Percentiles rank a stretch among this genome's conserved stretches.
Conservation (phyloP, 2,888 invertebrate species). For the Ypsolopha scabrella region DNA sequence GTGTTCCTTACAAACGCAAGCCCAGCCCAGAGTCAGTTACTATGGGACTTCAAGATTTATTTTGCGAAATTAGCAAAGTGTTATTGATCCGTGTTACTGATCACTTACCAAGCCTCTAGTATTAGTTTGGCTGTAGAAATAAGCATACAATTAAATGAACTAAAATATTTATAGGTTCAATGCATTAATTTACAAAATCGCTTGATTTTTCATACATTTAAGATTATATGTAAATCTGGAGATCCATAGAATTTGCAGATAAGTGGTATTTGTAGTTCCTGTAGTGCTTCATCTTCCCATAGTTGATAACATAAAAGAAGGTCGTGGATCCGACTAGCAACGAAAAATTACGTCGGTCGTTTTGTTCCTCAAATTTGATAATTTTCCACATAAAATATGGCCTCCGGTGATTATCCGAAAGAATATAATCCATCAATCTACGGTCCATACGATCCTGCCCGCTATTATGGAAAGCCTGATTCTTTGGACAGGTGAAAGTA, state of each 20-base stretch:
- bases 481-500: conserved; percentile 89
- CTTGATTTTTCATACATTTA: too few relatives aligned
- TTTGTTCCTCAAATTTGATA: conserved; percentile 15
- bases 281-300: conserved; percentile 82
- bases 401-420: conserved; percentile 90
- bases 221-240: too few relatives aligned
- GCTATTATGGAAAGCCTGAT: conserved; percentile 95
- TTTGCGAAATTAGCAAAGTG: too few relatives aligned
- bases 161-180: conserved; percentile 18
- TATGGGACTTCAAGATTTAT: too few relatives aligned
- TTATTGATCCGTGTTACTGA: too few relatives aligned
- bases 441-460: conserved; percentile 94
- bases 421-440: conserved; percentile 92
- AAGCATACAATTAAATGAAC: conserved; percentile 14
- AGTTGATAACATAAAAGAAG: conserved; percentile 86
- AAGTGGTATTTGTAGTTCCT: conserved; percentile 91
- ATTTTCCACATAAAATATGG: conserved; percentile 63
- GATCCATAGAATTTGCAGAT: conserved; percentile 20
- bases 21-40: too few relatives aligned
- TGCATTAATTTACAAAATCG: too few relatives aligned
- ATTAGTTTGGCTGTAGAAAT: too few relatives aligned
- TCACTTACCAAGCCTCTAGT: too few relatives aligned
- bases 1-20: too few relatives aligned
- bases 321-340: conserved; percentile 75
- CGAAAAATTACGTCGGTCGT: too few relatives aligned